Evolutionary conservation across 2,797 vertebrate genomes (phyloP).

Genomic region (Monodelphis domestica): DNA sequence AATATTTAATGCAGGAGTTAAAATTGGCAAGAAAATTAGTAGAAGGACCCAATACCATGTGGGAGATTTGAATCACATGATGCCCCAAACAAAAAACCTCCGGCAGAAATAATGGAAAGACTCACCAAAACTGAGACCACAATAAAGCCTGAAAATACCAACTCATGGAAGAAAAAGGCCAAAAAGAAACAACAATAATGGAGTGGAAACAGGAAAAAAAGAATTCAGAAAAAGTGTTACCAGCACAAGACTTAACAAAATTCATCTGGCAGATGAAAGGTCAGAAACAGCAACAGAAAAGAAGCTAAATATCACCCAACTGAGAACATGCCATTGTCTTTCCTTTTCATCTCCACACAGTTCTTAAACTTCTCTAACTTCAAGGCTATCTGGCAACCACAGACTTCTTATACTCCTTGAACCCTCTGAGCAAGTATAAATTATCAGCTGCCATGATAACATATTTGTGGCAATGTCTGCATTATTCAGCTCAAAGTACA

Average conservation of each 20-base stretch:
- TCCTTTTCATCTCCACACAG: not conserved
- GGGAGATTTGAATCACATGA: not conserved
- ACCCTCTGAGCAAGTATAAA: not conserved
- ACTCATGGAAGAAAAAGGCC: not conserved
- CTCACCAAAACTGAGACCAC: not conserved
- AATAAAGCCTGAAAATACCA: not conserved
- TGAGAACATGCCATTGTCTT: not conserved
- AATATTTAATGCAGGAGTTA: not conserved
- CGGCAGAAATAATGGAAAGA: not conserved
- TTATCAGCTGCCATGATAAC: not conserved
- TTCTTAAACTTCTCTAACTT: not conserved
- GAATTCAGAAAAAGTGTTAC: not conserved
- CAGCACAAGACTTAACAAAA: not conserved
- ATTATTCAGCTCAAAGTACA: slow-evolving; percentile 9
- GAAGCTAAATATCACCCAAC: not conserved
- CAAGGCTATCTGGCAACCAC: not conserved
- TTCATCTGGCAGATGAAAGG: not conserved
- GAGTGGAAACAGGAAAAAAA: not conserved
- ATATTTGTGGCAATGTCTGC: not conserved
- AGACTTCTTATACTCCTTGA: not conserved
- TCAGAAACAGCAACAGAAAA: too few relatives aligned
- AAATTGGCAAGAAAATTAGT: not conserved
- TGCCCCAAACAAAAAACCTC: not conserved
- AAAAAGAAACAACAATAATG: not conserved
- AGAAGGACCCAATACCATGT: not conserved